These are phyloP conservation scores for Phortica magna DNA, from an alignment of 2,888 invertebrate species.

Conservation along the genomic window DNA sequence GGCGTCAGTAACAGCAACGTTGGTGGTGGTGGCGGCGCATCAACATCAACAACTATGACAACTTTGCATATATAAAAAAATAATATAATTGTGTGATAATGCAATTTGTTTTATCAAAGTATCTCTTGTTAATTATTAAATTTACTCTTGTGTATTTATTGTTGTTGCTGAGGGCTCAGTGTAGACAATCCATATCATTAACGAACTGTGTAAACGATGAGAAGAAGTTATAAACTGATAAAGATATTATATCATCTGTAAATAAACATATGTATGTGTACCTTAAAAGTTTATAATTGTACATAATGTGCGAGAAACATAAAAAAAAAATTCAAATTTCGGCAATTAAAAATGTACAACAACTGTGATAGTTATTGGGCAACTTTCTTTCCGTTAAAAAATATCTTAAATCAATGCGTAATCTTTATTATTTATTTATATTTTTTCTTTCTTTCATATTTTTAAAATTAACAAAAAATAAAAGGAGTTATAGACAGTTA, in stretches of 20 bases:
- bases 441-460: neutral
- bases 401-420: neutral
- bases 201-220: neutral
- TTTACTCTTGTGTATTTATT: neutral
- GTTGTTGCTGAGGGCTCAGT: conserved; percentile 21
- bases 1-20: conserved; percentile 30
- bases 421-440: neutral
- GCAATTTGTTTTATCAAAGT: neutral
- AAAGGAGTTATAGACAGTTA: too few species aligned
- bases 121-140: neutral
- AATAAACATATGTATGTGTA: neutral
- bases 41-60: conserved; percentile 62
- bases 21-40: conserved; percentile 34
- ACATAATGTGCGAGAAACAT: neutral
- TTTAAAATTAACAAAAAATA: neutral
- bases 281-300: neutral
- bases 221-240: neutral
- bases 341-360: conserved; percentile 3
- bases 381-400: neutral
- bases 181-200: conserved; percentile 37
- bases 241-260: conserved; percentile 14
- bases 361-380: conserved; percentile 34
- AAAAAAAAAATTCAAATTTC: neutral
- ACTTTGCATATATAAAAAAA: conserved; percentile 53
- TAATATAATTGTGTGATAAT: conserved; percentile 26